These are phyloP conservation scores for Lasioglossum leucozonium DNA, from an alignment of 2,888 invertebrate genomes.

Conservation along the genomic window DNA sequence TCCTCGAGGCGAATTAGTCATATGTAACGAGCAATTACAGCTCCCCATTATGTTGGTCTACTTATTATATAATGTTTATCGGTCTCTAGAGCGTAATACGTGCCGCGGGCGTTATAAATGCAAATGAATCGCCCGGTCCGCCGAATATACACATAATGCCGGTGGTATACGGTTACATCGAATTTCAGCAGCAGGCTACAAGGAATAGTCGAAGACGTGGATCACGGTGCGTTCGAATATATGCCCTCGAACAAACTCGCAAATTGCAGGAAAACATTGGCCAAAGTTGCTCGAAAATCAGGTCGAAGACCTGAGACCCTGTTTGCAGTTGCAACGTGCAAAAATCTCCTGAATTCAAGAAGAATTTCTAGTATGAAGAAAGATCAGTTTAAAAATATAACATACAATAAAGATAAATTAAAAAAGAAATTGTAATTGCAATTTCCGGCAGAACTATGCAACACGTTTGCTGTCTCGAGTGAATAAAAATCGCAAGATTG, in stretches of 20 bases:
- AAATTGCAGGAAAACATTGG: background rate
- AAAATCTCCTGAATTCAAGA: background rate
- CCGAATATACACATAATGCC: slow-evolving; percentile 23
- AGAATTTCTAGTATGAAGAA: background rate
- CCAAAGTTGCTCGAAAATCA: background rate
- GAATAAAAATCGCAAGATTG: background rate
- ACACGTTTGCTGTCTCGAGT: background rate
- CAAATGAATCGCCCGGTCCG: slow-evolving; percentile 53
- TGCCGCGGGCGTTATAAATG: slow-evolving; percentile 59
- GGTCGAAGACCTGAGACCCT: background rate
- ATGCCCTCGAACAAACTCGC: background rate
- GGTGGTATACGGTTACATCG: background rate
- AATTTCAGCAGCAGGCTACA: background rate
- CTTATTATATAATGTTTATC: slow-evolving; percentile 68
- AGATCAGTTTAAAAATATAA: too few relatives aligned
- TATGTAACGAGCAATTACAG: slow-evolving; percentile 56
- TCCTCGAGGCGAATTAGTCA: slow-evolving; percentile 36
- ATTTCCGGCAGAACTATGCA: background rate
- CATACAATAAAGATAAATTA: too few relatives aligned
- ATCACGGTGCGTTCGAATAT: background rate
- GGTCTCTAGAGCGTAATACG: slow-evolving; percentile 52
- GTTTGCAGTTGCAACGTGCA: background rate
- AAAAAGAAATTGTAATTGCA: background rate
- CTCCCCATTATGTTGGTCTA: slow-evolving; percentile 53
- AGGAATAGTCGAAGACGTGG: background rate